Base-by-base conservation (phyloP, 23 tunicate genomes). In the Botrylloides violaceus region DNA sequence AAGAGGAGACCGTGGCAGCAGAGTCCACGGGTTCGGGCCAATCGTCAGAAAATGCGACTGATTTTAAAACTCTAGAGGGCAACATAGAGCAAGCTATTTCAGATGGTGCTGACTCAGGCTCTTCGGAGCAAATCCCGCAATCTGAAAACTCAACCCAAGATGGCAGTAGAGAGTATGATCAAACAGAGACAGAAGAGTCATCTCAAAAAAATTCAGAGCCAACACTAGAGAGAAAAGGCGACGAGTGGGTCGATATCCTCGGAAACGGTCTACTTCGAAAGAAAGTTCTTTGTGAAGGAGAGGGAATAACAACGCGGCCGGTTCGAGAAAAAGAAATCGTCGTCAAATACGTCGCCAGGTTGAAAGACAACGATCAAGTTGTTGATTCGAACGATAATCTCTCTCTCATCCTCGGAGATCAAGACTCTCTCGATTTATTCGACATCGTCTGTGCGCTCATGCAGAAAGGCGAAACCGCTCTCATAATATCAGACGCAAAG, bases 211-310 rank as follows among this genome's bases (percentile, higher is more conserved):
- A n/a, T n/a, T n/a, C n/a, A n/a, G n/a, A n/a, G n/a, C n/a, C n/a
- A n/a, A n/a, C n/a, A 7, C 15, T 15, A 43, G 53, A 43, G 53
- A 9, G 3, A 25, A 63, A 63, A 33, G 29, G 33, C 20, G 36
- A 29, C 32, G 70, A 63, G 29, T 63, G 70, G 70, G 4, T 63
- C 4, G 70, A 63, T 63, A 31, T 63, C 3, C 70, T 63, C 9
- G 96, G 96, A 6, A 87, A 87, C 64, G 80, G 83, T 30, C 50
- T 81, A 27, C 71, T 87, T 6, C 71, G 29, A 36, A 87, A 87
- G 38, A 71, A 77, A 62, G 53, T 71, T 20, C 0, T 87, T 0
- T 23, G 3, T 4, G 5, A 36, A 60, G 96, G 96, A 19, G 61
- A 65, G 25, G 94, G 94, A 5, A 12, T 2, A 38, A 57, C 60